Conservation (phyloP, 1,140 invertebrate genomes). For the Portunus trituberculatus region DNA sequence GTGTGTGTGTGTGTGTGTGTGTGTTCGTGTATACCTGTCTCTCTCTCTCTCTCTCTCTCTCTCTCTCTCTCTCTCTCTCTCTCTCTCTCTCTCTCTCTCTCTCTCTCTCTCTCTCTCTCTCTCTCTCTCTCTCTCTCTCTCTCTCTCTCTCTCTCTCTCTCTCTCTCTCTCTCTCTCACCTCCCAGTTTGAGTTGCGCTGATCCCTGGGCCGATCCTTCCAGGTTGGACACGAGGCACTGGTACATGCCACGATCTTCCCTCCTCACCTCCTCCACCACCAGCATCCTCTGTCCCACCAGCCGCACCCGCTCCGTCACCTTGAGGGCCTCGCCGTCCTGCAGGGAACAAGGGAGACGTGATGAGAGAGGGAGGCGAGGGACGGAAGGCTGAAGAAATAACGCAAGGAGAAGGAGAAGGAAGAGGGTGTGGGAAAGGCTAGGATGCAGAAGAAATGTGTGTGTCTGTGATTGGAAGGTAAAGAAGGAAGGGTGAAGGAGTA, state of each 20-base stretch:
- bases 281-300: slow-evolving; percentile 84
- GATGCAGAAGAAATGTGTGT: too few relatives aligned
- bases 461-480: background rate
- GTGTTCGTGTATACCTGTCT: background rate
- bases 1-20: too few relatives aligned
- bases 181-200: slow-evolving; percentile 94
- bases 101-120: background rate
- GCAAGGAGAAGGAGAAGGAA: background rate
- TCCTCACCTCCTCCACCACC: slow-evolving; percentile 92
- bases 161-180: slow-evolving; percentile 82
- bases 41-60: background rate
- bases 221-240: slow-evolving; percentile 97
- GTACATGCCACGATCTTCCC: slow-evolving; percentile 98
- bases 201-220: slow-evolving; percentile 95
- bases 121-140: background rate
- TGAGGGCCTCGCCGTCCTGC: slow-evolving; percentile 80
- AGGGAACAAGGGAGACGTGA: too few relatives aligned
- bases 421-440: too few relatives aligned
- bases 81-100: slow-evolving; percentile 78
- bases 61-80: background rate
- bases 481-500: background rate
- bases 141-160: background rate
- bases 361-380: background rate
- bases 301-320: slow-evolving; percentile 80
- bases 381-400: background rate